Percentiles rank a stretch among this genome's conserved stretches.
Conservation (phyloP, 2,888 invertebrate species). For the Hypolimnas misippus region DNA sequence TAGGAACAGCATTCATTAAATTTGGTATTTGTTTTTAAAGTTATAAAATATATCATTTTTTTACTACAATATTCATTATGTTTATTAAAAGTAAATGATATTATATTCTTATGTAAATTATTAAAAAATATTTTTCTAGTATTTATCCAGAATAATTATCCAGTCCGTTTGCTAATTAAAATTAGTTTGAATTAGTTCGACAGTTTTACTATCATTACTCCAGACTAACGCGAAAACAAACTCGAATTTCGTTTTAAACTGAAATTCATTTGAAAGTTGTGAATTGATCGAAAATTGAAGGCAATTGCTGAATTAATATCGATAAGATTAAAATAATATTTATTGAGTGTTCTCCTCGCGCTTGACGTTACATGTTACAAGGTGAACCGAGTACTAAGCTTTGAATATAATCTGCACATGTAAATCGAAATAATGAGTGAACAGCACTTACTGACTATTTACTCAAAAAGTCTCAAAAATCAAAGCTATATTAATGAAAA, state of each 20-base stretch:
- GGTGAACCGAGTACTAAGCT: no score
- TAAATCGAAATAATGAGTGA: no score
- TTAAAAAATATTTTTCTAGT: not conserved
- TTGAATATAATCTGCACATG: no score
- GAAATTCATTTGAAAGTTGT: not conserved
- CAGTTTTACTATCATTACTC: not conserved
- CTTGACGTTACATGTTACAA: no score
- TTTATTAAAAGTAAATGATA: no score
- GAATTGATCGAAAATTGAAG: not conserved
- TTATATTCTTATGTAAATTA: not conserved
- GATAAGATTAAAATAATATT: conserved; percentile 3
- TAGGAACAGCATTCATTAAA: no score
- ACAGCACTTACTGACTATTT: no score
- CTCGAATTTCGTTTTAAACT: not conserved
- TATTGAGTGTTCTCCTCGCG: not conserved
- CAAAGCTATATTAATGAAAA: no score
- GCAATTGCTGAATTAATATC: not conserved
- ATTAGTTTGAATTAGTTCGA: not conserved
- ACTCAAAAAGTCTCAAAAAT: no score
- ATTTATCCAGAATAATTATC: not conserved
- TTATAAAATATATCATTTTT: no score
- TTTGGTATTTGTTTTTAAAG: no score
- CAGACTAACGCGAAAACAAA: not conserved
- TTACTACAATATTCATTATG: no score
- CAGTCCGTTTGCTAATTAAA: not conserved